Conservation (phyloP, 2,888 invertebrate genomes). For the Psylliodes chrysocephalus region DNA sequence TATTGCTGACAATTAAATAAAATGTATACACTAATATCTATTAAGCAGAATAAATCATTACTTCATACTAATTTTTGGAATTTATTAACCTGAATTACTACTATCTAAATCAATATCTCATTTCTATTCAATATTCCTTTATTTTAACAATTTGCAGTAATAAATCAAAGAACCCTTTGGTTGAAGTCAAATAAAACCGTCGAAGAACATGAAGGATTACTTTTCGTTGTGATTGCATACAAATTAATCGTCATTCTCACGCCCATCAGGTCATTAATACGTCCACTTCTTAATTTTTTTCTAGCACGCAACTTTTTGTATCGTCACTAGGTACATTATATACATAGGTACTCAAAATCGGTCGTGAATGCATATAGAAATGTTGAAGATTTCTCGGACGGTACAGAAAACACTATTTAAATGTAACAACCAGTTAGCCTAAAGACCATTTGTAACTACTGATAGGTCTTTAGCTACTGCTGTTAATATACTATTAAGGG, state of each 20-base stretch:
- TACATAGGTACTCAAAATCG: too few relatives aligned
- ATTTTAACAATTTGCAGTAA: background rate
- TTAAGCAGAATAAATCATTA: too few relatives aligned
- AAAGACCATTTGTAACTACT: too few relatives aligned
- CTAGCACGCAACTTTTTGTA: background rate
- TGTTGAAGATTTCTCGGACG: too few relatives aligned
- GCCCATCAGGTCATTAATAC: background rate
- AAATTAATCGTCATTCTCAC: background rate
- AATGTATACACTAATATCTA: too few relatives aligned
- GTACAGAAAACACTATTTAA: too few relatives aligned
- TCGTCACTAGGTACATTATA: too few relatives aligned
- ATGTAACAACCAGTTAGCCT: too few relatives aligned
- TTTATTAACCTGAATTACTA: background rate
- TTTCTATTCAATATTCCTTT: background rate
- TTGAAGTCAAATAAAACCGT: background rate
- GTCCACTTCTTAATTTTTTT: background rate
- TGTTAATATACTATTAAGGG: too few relatives aligned
- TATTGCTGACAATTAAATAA: too few relatives aligned
- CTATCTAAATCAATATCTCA: background rate
- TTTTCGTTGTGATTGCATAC: background rate
- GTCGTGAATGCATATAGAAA: too few relatives aligned
- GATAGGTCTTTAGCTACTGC: too few relatives aligned
- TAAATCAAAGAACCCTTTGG: background rate
- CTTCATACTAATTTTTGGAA: background rate
- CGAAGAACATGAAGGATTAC: slow-evolving; percentile 4